Base-by-base conservation (phyloP, 2,113 vertebrate genomes). In the Hyperoodon ampullatus region DNA sequence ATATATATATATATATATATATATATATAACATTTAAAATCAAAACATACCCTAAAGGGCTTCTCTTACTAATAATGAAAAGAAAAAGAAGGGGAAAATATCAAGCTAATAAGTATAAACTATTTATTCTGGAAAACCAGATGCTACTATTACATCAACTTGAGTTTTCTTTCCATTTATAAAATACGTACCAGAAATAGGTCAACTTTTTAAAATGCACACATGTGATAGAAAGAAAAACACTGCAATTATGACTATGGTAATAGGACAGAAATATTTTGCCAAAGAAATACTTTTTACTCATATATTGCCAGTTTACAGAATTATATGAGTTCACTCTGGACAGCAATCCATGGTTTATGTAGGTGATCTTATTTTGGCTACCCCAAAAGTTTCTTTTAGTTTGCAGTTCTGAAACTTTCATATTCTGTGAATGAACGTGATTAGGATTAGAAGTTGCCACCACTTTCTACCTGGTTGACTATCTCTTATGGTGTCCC, bases 261-360 rank as follows among this genome's bases (percentile, higher is more conserved):
- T n/a, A 91, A 65, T 28, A 83, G 68, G 63, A 74, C n/a, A 84
- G 35, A 95, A 93, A 92, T 88, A 94, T 68, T 92, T 92, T 91
- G 55, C 80, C 58, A 84, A 80, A 60, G n/a, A 66, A 50, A n/a
- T 50, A 13, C 50, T 93, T 26, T 86, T 85, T 2, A 12, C 35
- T 87, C 50, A 95, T 87, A 66, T 83, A 74, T 58, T 12, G 28
- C 24, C 47, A 53, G 14, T 93, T 94, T 94, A 72, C 58, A 71
- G 66, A 58, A 71, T 33, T 53, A 53, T 16, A 53, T 53, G 53
- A 53, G 19, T 3, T 53, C 53, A 55, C 23, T 42, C 77, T 35
- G 71, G 53, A 68, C 42, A 60, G 53, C 53, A 95, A 93, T 60
- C 28, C 30, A 23, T 26, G n/a, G 80, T 47, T 93, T 92, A 21